Evolutionary conservation across 2,888 invertebrate genomes (phyloP).

Genomic region (Rhimphoctona megacephalus): DNA sequence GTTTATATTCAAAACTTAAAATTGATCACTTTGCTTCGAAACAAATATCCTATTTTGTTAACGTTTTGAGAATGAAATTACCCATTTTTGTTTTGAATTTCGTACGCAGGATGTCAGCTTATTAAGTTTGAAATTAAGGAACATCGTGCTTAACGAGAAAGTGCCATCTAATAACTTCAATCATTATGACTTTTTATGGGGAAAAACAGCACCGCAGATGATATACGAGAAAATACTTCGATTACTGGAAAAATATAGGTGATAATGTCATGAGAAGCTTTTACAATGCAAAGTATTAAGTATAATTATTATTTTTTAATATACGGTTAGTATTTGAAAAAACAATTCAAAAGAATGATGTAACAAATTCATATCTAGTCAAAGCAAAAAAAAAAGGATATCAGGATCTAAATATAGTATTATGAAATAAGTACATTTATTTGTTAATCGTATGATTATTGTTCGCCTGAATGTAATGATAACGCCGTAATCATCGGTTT

Average conservation of each 20-base stretch:
- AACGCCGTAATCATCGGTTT: not conserved
- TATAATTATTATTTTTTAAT: not conserved
- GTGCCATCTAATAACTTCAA: slow-evolving; percentile 75
- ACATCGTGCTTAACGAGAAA: slow-evolving; percentile 76
- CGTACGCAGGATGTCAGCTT: slow-evolving; percentile 75
- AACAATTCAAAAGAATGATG: slow-evolving; percentile 11
- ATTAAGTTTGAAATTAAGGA: slow-evolving; percentile 73
- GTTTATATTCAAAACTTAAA: too few species aligned
- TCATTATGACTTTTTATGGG: slow-evolving; percentile 83
- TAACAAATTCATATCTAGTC: slow-evolving; percentile 58
- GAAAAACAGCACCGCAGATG: slow-evolving; percentile 75
- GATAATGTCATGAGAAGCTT: slow-evolving; percentile 11
- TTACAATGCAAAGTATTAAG: not conserved
- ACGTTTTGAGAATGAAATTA: not conserved
- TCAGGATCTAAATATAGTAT: not conserved
- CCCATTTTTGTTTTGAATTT: not conserved
- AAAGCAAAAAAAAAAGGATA: slow-evolving; percentile 24
- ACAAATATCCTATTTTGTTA: not conserved
- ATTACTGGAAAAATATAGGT: slow-evolving; percentile 76
- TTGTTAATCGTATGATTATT: slow-evolving; percentile 10
- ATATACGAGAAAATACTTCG: slow-evolving; percentile 77
- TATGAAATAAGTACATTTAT: not conserved
- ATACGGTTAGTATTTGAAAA: not conserved
- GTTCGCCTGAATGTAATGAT: not conserved
- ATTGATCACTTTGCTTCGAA: not conserved